These are phyloP conservation scores for Litocranius walleri DNA, from an alignment of 2,113 vertebrate genomes.

Conservation along the genomic window DNA sequence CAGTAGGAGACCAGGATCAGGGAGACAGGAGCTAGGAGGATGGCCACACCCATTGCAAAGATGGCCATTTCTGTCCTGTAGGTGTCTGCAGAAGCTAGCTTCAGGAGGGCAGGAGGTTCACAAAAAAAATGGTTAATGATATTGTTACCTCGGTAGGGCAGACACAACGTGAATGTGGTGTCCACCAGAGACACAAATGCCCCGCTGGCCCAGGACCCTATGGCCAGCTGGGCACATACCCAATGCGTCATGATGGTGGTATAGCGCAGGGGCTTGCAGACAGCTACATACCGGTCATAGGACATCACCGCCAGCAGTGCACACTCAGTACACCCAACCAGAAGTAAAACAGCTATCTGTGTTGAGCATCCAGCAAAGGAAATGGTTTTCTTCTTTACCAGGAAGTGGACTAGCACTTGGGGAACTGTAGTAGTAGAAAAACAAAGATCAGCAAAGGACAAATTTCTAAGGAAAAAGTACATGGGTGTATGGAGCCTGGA, in stretches of 20 bases:
- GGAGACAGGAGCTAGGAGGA: constrained; percentile 60
- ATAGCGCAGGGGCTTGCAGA: constrained; percentile 74
- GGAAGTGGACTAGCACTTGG: constrained; percentile 58
- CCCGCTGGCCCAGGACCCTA: constrained; percentile 60
- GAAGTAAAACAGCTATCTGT: constrained; percentile 57
- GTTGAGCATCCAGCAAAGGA: constrained; percentile 59
- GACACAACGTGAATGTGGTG: constrained; percentile 40
- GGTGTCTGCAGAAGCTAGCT: constrained; percentile 64
- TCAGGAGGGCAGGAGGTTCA: constrained; percentile 69
- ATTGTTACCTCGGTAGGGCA: constrained; percentile 58
- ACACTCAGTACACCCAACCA: constrained; percentile 56
- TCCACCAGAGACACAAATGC: constrained; percentile 51
- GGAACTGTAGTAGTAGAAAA: constrained; percentile 66
- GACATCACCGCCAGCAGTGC: constrained; percentile 67
- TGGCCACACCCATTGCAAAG: constrained; percentile 57
- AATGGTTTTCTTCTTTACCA: constrained; percentile 54
- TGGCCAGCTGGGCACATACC: constrained; percentile 28
- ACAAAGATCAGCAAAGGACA: constrained; percentile 71
- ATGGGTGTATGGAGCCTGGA: constrained; percentile 57
- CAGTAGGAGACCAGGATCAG: constrained; percentile 63
- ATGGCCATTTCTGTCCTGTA: constrained; percentile 63
- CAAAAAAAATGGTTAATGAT: constrained; percentile 73
- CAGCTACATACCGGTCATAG: constrained; percentile 67
- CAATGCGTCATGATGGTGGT: constrained; percentile 57
- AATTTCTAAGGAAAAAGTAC: constrained; percentile 61